These are phyloP conservation scores for Disparrhopalites patrizii DNA, from an alignment of 2,888 invertebrate species.

Conservation along the genomic window DNA sequence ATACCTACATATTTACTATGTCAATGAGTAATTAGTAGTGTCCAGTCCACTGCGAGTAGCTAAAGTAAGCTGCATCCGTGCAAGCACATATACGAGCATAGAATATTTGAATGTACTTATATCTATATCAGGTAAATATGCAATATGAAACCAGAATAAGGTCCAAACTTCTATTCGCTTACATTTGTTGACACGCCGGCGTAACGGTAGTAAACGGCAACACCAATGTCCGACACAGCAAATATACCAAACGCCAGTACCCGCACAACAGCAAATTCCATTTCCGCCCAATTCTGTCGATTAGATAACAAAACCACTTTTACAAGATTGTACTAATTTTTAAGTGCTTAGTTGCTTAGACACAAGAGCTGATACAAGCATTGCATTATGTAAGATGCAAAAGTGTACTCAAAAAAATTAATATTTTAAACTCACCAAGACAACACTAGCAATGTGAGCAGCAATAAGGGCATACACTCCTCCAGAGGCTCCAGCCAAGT, in stretches of 20 bases:
- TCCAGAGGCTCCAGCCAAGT: conserved; percentile 87
- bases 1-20: neutral
- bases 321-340: too few species aligned
- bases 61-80: too few species aligned
- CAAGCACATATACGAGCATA: too few species aligned
- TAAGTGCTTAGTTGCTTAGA: too few species aligned
- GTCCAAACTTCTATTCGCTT: conserved; percentile 16
- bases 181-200: conserved; percentile 61
- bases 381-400: neutral
- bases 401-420: neutral
- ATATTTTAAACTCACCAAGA: conserved; percentile 62
- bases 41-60: too few species aligned
- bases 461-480: conserved; percentile 92
- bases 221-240: conserved; percentile 77
- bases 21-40: neutral
- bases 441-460: conserved; percentile 67
- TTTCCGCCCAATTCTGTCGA: conserved; percentile 87
- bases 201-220: conserved; percentile 86
- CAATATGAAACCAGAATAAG: neutral
- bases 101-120: neutral
- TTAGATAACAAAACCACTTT: too few species aligned
- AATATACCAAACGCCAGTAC: conserved; percentile 76
- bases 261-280: conserved; percentile 86
- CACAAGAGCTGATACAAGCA: too few species aligned
- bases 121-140: neutral